These are phyloP conservation scores for Palythoa caribaeorum DNA, from an alignment of 92 coral and sea anemone species.

Conservation along the genomic window DNA sequence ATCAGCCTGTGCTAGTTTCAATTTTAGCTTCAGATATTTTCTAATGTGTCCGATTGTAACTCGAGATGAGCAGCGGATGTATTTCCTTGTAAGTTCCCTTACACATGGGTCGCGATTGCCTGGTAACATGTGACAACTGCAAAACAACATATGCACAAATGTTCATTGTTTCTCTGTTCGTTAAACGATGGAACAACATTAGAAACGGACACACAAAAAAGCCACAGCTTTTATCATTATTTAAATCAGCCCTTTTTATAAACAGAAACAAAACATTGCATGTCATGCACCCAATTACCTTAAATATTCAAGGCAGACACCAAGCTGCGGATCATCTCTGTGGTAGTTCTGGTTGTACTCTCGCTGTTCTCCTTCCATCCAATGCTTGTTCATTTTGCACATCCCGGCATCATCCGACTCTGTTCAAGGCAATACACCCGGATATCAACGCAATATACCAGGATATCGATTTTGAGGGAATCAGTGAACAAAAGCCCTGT, in stretches of 20 bases:
- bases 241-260: neutral
- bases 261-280: neutral
- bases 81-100: constrained; percentile 86
- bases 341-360: constrained; percentile 73
- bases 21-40: constrained; percentile 89
- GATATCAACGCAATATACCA: neutral
- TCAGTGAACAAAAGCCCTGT: too few species aligned
- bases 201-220: neutral
- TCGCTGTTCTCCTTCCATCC: constrained; percentile 20
- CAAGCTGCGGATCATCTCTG: constrained; percentile 97
- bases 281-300: constrained; percentile 31
- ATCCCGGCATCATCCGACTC: constrained; percentile 11
- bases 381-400: neutral
- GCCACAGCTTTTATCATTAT: neutral
- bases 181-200: neutral
- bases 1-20: constrained; percentile 80
- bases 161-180: neutral
- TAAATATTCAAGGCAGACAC: constrained; percentile 88
- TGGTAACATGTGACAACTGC: constrained; percentile 26
- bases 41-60: constrained; percentile 95
- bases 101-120: constrained; percentile 50
- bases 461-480: too few species aligned
- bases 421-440: neutral
- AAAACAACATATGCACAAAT: neutral
- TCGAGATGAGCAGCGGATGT: constrained; percentile 93